Conservation (phyloP, 2,888 invertebrate species). For the Oscheius myriophilus region DNA sequence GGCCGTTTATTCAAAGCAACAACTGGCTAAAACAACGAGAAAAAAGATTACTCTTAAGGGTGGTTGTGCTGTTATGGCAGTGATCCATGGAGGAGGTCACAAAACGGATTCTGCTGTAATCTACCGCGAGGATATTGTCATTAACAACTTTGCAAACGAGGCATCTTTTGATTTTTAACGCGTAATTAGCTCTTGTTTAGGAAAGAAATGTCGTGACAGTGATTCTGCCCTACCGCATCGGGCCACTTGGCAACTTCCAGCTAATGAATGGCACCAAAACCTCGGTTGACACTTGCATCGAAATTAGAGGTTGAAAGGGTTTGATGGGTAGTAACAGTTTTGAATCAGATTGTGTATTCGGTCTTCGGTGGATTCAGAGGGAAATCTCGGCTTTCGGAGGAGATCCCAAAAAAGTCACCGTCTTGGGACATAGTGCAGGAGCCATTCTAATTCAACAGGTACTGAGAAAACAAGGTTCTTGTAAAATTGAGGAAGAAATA, state of each 20-base stretch:
- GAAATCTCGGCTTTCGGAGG: conserved; percentile 33
- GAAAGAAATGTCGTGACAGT: conserved; percentile 35
- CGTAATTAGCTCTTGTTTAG: conserved; percentile 28
- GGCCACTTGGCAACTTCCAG: conserved; percentile 33
- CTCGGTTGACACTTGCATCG: conserved; percentile 25
- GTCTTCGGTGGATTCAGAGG: conserved; percentile 27
- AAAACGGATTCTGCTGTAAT: conserved; percentile 35
- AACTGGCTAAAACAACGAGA: neutral
- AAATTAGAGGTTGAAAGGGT: conserved; percentile 14
- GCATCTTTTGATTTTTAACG: neutral
- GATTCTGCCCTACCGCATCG: conserved; percentile 33
- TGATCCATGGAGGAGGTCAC: conserved; percentile 40
- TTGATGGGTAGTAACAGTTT: neutral
- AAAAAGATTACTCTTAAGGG: conserved; percentile 31
- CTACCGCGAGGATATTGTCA: conserved; percentile 31
- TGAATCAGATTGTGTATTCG: conserved; percentile 28
- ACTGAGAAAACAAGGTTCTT: neutral
- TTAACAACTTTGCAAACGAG: conserved; percentile 40
- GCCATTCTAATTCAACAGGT: neutral
- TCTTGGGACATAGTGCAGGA: conserved; percentile 33
- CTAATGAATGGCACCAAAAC: conserved; percentile 28
- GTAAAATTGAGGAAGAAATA: neutral
- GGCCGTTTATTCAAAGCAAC: neutral
- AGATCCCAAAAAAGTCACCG: conserved; percentile 26
- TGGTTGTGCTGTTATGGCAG: conserved; percentile 42